Evolutionary conservation across 2,888 invertebrate genomes (phyloP), one percentile per base, ranked within the genome.

Genomic region (Chalcis sispes): DNA sequence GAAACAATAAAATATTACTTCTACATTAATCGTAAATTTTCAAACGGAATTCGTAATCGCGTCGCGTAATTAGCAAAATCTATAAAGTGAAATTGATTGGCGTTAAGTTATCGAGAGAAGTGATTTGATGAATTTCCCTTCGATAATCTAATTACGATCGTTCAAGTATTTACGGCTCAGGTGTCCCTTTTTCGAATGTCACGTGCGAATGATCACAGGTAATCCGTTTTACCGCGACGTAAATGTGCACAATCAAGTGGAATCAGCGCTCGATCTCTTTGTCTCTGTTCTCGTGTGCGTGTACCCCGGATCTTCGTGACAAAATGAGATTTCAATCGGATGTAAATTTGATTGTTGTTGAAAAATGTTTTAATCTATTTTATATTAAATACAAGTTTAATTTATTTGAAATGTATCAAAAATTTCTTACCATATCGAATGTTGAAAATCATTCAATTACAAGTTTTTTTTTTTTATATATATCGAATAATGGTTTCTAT

Each of bases 241-340:
- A 40, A 66, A 66, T 66, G 52, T 54, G 66, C 66, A 54, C 54
- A 66, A 66, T 66, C 66, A 66, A 66, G 66, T 66, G 66, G 54
- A 66, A 66, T 66, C 40, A 10, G 40, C 25, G 66, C 40, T n/a
- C n/a, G 54, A 66, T 66, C 52, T 52, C 66, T 36, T 36, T 8
- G 23, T 1, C 7, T 29, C 15, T 8, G n/a, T 32, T 2, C 15
- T 20, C 27, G 52, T 36, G 23, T 15, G 2, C 2, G 10, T 18
- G 48, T 48, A 48, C n/a, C n/a, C n/a, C n/a, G n/a, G 18, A 18
- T 3, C 18, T 18, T 48, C 48, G n/a, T n/a, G n/a, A n/a, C n/a
- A n/a, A n/a, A n/a, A n/a, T n/a, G n/a, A n/a, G n/a, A n/a, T n/a
- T n/a, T n/a, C n/a, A n/a, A n/a, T n/a, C n/a, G n/a, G n/a, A n/a